These are phyloP conservation scores for Podabrus alpinus DNA, from an alignment of 2,888 invertebrate species.

Conservation along the genomic window DNA sequence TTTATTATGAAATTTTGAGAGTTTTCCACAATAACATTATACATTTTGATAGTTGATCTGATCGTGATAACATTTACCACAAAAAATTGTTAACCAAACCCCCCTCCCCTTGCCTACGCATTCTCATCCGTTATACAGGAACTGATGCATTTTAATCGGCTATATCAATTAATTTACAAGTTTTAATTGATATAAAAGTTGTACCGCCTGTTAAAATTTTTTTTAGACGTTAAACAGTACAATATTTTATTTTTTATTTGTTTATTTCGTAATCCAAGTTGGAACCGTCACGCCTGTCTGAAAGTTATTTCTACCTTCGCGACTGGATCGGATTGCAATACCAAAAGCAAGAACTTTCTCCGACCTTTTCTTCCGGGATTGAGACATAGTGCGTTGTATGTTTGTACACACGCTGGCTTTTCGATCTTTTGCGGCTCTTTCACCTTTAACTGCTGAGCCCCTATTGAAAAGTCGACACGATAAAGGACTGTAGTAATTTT, in stretches of 20 bases:
- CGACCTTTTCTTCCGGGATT: constrained; percentile 50
- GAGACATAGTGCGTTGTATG: constrained; percentile 39
- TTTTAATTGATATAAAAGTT: not conserved
- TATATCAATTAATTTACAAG: not conserved
- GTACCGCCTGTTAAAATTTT: not conserved
- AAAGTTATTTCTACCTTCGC: constrained; percentile 40
- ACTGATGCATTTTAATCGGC: not conserved
- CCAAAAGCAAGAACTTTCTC: constrained; percentile 47
- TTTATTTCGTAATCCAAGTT: constrained; percentile 34
- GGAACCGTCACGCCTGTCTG: constrained; percentile 37
- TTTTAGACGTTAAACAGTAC: not conserved
- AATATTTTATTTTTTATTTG: constrained; percentile 1
- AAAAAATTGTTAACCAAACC: not conserved
- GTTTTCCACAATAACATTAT: not conserved
- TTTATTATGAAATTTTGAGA: not conserved
- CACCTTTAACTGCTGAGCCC: not conserved
- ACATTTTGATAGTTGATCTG: not conserved
- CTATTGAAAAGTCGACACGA: not conserved
- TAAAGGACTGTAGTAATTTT: not conserved
- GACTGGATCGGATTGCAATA: constrained; percentile 46
- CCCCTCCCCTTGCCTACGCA: not conserved
- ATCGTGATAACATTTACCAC: too few relatives aligned
- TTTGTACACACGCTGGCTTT: not conserved
- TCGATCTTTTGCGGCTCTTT: not conserved
- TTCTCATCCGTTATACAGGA: not conserved